These are phyloP conservation scores for Emydoidea blandingii DNA, from an alignment of 2,797 vertebrate species.

Conservation along the genomic window DNA sequence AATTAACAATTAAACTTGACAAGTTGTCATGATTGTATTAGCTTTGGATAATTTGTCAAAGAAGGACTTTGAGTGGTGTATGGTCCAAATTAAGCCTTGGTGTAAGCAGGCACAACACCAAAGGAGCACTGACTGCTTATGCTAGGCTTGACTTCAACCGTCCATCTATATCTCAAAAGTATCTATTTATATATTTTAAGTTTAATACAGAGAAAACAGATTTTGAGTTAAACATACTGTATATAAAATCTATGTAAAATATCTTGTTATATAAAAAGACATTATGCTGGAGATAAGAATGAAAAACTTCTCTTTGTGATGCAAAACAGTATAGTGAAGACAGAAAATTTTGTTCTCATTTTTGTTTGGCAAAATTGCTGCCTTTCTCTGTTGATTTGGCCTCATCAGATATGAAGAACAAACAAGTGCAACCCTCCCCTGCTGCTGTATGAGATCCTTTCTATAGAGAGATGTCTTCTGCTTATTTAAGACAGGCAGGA, in stretches of 20 bases:
- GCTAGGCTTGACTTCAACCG: background rate
- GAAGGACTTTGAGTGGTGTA: background rate
- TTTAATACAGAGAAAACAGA: background rate
- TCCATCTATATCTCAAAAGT: background rate
- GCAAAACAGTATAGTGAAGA: background rate
- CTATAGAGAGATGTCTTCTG: background rate
- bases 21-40: background rate
- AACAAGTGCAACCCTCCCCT: background rate
- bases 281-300: background rate
- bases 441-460: background rate
- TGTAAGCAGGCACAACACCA: background rate
- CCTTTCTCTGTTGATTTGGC: background rate
- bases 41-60: background rate
- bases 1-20: too few relatives aligned
- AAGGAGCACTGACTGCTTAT: background rate
- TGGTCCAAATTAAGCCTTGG: background rate
- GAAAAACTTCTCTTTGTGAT: slow-evolving; percentile 15
- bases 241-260: background rate
- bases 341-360: background rate
- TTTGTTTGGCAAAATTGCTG: background rate
- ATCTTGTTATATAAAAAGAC: background rate
- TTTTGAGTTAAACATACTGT: background rate
- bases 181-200: background rate
- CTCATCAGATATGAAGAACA: background rate
- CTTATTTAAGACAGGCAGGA: background rate